Evolutionary conservation across 2,113 vertebrate genomes (phyloP).

Genomic region (Conger conger): DNA sequence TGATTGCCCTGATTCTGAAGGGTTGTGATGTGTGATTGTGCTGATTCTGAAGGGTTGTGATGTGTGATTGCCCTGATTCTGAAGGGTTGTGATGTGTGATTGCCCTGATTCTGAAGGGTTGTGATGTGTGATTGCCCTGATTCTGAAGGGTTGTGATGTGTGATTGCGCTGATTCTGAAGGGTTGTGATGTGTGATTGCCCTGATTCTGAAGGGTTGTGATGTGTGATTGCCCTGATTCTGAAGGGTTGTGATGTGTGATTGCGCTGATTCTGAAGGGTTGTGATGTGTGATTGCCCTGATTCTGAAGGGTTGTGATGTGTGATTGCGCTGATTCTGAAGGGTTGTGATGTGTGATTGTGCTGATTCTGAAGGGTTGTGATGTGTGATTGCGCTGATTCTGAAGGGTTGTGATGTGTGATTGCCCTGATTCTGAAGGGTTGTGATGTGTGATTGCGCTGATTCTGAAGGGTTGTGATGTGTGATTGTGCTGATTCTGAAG

Average conservation of each 20-base stretch:
- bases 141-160: conserved; percentile 17
- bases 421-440: background rate
- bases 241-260: too few species aligned
- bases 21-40: conserved; percentile 22
- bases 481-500: conserved; percentile 14
- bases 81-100: conserved; percentile 26
- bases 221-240: conserved; percentile 16
- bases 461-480: conserved; percentile 17
- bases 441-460: conserved; percentile 22
- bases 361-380: too few species aligned
- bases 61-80: background rate
- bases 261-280: background rate
- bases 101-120: too few species aligned
- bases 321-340: conserved; percentile 5
- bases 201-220: conserved; percentile 15
- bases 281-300: conserved; percentile 24
- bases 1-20: conserved; percentile 6
- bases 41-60: too few species aligned
- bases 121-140: too few species aligned
- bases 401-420: conserved; percentile 26
- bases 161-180: conserved; percentile 20
- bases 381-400: background rate
- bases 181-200: too few species aligned
- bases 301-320: too few species aligned
- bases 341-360: conserved; percentile 22